phyloP scores from a whole-genome alignment of 2,888 invertebrate species.

The Drosophila falleni region DNA sequence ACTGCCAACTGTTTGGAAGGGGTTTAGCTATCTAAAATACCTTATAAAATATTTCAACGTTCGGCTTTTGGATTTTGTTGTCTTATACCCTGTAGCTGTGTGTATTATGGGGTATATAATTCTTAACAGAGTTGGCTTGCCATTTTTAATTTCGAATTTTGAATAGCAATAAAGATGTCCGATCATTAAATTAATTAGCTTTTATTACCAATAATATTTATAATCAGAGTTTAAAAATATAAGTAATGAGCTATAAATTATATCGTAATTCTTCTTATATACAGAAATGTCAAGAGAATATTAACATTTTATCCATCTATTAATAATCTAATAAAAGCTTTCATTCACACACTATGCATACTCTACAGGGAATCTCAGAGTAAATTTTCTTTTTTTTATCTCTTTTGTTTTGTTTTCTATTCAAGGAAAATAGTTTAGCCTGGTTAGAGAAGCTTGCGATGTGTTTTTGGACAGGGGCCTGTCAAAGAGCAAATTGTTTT shows the following conservation, averaged over 20 bases:
- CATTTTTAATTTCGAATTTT: too few species aligned
- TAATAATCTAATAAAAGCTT: neutral
- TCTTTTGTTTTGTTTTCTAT: conserved; percentile 43
- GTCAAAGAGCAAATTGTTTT: conserved; percentile 75
- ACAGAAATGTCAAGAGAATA: too few species aligned
- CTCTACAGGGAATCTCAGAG: conserved; percentile 26
- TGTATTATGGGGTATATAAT: neutral
- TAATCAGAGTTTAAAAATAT: too few species aligned
- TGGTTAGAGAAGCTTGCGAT: conserved; percentile 51
- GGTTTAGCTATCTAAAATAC: conserved; percentile 63
- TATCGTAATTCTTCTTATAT: too few species aligned
- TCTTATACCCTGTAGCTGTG: conserved; percentile 27
- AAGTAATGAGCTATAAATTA: too few species aligned
- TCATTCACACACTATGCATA: neutral
- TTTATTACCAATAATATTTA: too few species aligned
- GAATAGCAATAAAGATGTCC: too few species aligned
- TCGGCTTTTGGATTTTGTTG: conserved; percentile 47
- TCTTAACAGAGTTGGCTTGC: neutral
- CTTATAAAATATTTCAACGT: conserved; percentile 69
- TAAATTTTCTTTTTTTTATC: neutral
- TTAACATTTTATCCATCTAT: neutral
- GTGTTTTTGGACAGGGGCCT: conserved; percentile 56
- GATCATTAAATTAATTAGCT: too few species aligned
- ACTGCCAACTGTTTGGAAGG: conserved; percentile 19
- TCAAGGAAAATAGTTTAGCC: conserved; percentile 66